A percentile compares a stretch with the other conserved stretches of the same genome.
Evolutionary conservation across 2,113 vertebrate species (phyloP).

Genomic region (Dascyllus trimaculatus): DNA sequence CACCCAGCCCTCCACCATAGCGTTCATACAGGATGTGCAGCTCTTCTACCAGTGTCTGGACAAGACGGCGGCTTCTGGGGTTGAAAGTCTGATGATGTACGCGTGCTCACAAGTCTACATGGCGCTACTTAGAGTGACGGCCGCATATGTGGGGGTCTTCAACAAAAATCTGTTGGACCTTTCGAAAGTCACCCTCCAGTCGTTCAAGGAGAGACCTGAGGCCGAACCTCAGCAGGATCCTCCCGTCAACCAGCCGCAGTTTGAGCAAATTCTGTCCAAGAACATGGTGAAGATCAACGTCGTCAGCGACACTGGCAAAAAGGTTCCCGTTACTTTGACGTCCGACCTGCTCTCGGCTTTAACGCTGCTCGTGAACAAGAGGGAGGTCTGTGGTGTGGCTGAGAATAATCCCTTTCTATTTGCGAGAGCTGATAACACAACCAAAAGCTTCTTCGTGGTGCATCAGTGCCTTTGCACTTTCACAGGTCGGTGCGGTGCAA

Average conservation of each 20-base stretch:
- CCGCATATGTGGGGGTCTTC: constrained; percentile 35
- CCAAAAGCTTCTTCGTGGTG: not conserved
- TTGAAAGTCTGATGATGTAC: constrained; percentile 40
- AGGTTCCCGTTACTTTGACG: constrained; percentile 26
- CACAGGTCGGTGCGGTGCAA: constrained; percentile 17
- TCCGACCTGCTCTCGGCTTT: constrained; percentile 38
- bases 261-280: constrained; percentile 60
- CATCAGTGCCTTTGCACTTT: not conserved
- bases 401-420: constrained; percentile 58
- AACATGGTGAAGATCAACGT: constrained; percentile 13
- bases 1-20: constrained; percentile 2
- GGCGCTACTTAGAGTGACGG: constrained; percentile 37
- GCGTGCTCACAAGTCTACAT: constrained; percentile 36
- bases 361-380: constrained; percentile 46
- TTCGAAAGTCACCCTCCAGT: constrained; percentile 34
- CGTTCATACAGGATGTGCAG: constrained; percentile 62
- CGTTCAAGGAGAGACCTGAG: constrained; percentile 35
- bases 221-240: not conserved
- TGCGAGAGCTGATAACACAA: constrained; percentile 1
- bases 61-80: not conserved
- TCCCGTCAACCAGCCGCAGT: not conserved
- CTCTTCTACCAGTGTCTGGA: constrained; percentile 30
- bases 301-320: not conserved
- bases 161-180: constrained; percentile 42
- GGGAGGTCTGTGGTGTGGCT: constrained; percentile 40